Base-by-base conservation (phyloP, 2,797 vertebrate species). In the Emys orbicularis region DNA sequence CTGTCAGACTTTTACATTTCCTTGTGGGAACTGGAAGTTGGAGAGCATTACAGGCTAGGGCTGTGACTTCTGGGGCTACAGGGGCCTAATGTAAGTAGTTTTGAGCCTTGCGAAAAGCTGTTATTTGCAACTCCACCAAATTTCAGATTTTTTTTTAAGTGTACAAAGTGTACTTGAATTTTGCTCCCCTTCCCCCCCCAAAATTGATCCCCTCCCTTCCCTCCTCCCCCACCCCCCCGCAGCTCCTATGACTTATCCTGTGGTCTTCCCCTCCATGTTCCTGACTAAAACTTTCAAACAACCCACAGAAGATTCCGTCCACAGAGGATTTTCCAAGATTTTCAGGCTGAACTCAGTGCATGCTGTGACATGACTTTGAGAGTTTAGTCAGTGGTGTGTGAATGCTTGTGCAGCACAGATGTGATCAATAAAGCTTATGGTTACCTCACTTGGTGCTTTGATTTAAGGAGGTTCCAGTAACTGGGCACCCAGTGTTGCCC, bases 121-220 rank as follows among this genome's bases (percentile, higher is more conserved):
- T 95, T 93, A 54, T n/a, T 90, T 96, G 57, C 41, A 82, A 50
- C 18, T 18, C 94, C 29, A 29, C 11, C n/a, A 92, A 12, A 21
- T 82, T 61, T 27, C 56, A 68, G 34, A 15, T 19, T 27, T 61
- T 11, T 79, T 86, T 25, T 68, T 41, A 15, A 21, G 12, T 41
- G 41, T 44, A 27, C 61, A 47, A 47, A 47, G 12, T 47, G 13
- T 25, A 47, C 25, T 13, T 8, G 72, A 47, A 29, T 76, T 47
- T 47, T 74, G 19, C 68, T 50, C 50, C 15, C 8, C 21, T 13
- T 27, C 27, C 10, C 56, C 56, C 8, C 54, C 21, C 13, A 34
- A 41, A 72, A 27, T 31, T 56, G n/a, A 47, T 44, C 44, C 44
- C 44, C 44, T 44, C 44, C 44, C 44, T 44, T 2, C 44, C 44